A percentile compares a stretch with the other conserved stretches of the same genome.
phyloP scores from a whole-genome alignment of 2,113 vertebrate species.

The Acanthisitta chloris region DNA sequence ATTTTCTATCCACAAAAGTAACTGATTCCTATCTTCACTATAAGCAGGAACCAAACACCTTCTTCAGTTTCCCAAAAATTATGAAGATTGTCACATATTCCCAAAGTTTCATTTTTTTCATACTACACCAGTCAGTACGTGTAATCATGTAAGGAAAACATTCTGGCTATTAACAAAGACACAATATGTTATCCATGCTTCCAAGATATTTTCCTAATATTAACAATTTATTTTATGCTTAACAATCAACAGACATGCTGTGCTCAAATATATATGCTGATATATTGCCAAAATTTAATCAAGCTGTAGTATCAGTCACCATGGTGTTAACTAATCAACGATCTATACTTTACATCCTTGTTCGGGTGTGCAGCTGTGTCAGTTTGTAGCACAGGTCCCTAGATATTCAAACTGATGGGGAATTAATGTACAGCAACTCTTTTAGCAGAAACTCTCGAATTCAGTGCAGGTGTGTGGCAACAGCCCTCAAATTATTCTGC shows the following conservation, averaged over 20 bases:
- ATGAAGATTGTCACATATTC: background rate
- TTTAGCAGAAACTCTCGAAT: background rate
- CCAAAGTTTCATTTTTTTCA: background rate
- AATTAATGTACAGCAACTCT: background rate
- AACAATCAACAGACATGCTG: background rate
- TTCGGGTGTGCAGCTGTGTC: background rate
- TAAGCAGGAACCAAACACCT: conserved; percentile 62
- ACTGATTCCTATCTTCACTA: conserved; percentile 60
- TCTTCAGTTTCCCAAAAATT: conserved; percentile 46
- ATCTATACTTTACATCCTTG: background rate
- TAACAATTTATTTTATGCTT: background rate
- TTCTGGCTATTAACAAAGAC: background rate
- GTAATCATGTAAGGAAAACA: background rate
- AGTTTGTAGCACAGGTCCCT: background rate
- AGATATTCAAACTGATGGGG: background rate
- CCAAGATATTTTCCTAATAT: background rate
- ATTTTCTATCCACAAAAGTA: conserved; percentile 59
- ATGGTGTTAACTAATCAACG: background rate
- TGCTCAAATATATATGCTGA: background rate
- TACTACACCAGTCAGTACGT: background rate
- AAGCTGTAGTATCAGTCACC: background rate
- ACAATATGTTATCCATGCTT: background rate
- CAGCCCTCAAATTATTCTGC: background rate
- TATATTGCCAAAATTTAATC: background rate
- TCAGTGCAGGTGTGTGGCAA: background rate